A percentile compares a stretch with the other conserved stretches of the same genome.
These are phyloP conservation scores for Glaucidium brasilianum DNA, from an alignment of 2,113 vertebrate genomes.

Conservation along the genomic window DNA sequence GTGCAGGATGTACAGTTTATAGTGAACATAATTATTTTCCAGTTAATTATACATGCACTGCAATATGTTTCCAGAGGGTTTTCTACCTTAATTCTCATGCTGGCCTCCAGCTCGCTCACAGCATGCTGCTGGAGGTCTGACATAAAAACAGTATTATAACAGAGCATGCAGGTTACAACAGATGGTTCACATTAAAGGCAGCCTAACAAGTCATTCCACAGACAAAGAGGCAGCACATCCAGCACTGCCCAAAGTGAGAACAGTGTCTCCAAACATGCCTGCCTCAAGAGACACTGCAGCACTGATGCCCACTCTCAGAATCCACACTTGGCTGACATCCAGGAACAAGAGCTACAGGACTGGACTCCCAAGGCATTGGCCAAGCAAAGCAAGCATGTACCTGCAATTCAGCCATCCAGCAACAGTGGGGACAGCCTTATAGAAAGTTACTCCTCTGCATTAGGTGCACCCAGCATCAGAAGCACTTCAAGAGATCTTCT, in stretches of 20 bases:
- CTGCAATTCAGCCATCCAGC: not conserved
- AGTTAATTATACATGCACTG: not conserved
- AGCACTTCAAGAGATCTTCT: not conserved
- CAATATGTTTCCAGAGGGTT: not conserved
- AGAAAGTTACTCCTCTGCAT: not conserved
- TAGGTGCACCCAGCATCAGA: not conserved
- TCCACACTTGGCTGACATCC: not conserved
- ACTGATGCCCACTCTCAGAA: not conserved
- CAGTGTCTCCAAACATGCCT: not conserved
- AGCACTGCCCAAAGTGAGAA: not conserved
- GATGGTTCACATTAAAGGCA: constrained; percentile 45
- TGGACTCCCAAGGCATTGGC: not conserved
- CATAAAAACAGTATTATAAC: not conserved
- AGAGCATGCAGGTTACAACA: not conserved
- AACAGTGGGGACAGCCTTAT: not conserved
- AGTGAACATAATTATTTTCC: not conserved
- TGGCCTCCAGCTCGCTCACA: not conserved
- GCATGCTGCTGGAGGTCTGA: not conserved
- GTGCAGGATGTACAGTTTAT: not conserved
- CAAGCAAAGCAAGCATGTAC: not conserved
- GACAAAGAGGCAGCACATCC: not conserved
- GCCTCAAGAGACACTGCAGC: not conserved
- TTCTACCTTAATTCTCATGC: not conserved
- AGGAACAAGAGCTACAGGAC: not conserved
- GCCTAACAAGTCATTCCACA: not conserved